Evolutionary conservation across 2,113 vertebrate species (phyloP).

Genomic region (Corvus cornix): DNA sequence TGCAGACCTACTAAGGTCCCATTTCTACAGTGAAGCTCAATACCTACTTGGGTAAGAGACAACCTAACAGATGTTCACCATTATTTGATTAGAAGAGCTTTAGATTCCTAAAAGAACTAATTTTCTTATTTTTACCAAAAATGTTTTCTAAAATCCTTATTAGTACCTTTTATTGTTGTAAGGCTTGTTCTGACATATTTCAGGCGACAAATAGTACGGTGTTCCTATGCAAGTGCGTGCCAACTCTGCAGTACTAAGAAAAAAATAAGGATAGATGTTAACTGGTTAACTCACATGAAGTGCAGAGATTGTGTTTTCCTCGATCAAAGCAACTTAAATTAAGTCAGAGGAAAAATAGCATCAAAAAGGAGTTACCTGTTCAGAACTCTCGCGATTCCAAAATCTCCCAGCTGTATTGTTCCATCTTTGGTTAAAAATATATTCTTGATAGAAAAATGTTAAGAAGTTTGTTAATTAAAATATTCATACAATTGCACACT

Average conservation of each 20-base stretch:
- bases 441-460: slow-evolving; percentile 76
- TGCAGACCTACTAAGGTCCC: neutral
- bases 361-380: slow-evolving; percentile 82
- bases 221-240: slow-evolving; percentile 97
- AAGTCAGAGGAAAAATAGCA: neutral
- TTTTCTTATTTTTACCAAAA: neutral
- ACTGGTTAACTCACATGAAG: neutral
- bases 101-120: neutral
- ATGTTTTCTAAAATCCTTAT: neutral
- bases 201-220: slow-evolving; percentile 95
- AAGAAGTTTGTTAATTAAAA: slow-evolving; percentile 49
- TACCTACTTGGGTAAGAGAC: neutral
- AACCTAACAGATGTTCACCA: neutral
- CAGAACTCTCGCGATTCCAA: slow-evolving; percentile 96
- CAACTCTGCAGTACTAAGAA: slow-evolving; percentile 89
- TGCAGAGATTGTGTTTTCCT: neutral
- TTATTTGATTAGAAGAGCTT: neutral
- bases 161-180: slow-evolving; percentile 99
- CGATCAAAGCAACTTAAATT: neutral
- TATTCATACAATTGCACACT: neutral
- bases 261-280: slow-evolving; percentile 10
- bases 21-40: neutral
- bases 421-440: slow-evolving; percentile 98
- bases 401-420: slow-evolving; percentile 94
- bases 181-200: slow-evolving; percentile 98